These are phyloP conservation scores for Lasioglossum pauxillum DNA, from an alignment of 2,888 invertebrate genomes.

Conservation along the genomic window DNA sequence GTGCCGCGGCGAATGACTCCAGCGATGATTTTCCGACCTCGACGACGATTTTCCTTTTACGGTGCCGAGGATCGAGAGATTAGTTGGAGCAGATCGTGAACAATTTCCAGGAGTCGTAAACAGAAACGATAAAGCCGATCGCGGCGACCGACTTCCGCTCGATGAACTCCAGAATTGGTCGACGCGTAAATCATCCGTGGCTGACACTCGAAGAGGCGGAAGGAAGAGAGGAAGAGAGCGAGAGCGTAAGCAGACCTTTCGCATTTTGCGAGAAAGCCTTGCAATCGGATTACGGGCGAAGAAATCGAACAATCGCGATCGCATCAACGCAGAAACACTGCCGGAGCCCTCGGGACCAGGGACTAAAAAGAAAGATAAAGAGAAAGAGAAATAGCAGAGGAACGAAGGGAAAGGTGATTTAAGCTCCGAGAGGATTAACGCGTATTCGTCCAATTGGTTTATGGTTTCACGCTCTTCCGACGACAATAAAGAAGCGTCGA, in stretches of 20 bases:
- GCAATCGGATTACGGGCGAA: conserved; percentile 51
- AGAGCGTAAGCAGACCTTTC: neutral
- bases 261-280: conserved; percentile 2
- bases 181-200: conserved; percentile 33
- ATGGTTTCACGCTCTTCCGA: conserved; percentile 57
- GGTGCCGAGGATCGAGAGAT: neutral
- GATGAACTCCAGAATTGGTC: conserved; percentile 9
- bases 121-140: conserved; percentile 14
- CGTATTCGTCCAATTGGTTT: conserved; percentile 60
- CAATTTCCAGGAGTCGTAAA: conserved; percentile 16
- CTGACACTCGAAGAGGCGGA: conserved; percentile 18
- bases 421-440: conserved; percentile 55
- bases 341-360: conserved; percentile 6
- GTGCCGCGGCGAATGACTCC: neutral
- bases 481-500: conserved; percentile 55
- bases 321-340: neutral
- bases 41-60: neutral
- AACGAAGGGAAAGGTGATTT: conserved; percentile 31
- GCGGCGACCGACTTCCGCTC: conserved; percentile 19
- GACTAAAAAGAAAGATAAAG: neutral
- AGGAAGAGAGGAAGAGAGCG: neutral
- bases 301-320: conserved; percentile 44
- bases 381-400: conserved; percentile 37
- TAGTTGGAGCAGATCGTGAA: neutral
- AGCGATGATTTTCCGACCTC: neutral